These are phyloP conservation scores for Pampusana beccarii DNA, from an alignment of 2,113 vertebrate species.

Conservation along the genomic window DNA sequence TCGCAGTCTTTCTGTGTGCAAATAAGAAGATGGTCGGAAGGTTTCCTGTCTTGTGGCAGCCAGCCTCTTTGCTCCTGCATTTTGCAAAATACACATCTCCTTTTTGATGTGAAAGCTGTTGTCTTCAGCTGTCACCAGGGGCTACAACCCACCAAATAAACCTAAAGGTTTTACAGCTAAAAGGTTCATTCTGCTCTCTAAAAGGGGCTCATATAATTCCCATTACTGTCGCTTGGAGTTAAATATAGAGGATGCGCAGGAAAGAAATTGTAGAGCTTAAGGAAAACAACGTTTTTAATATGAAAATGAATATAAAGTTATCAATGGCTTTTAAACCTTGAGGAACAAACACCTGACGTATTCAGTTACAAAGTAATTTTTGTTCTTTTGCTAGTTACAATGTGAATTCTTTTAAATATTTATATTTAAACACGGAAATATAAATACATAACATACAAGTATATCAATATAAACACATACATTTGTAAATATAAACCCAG, in stretches of 20 bases:
- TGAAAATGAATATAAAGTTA: background rate
- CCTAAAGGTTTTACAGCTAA: background rate
- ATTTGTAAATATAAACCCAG: background rate
- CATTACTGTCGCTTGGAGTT: background rate
- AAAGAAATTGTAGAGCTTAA: background rate
- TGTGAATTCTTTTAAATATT: background rate
- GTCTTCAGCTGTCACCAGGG: background rate
- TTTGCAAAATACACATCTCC: background rate
- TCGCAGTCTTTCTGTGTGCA: background rate
- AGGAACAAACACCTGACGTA: background rate
- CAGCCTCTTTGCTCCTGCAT: accelerated
- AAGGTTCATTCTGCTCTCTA: background rate
- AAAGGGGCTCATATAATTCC: background rate
- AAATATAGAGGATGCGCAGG: background rate
- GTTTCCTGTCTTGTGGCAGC: background rate
- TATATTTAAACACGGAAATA: background rate
- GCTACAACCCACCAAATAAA: background rate
- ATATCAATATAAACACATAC: background rate
- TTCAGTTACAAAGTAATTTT: background rate
- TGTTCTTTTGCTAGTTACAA: background rate
- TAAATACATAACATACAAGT: background rate
- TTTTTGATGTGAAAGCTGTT: background rate
- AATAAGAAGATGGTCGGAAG: background rate
- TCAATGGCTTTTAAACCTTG: background rate
- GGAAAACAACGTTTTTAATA: background rate